Evolutionary conservation across 2,888 invertebrate genomes (phyloP).

Genomic region (Malthinus seriepunctatus): DNA sequence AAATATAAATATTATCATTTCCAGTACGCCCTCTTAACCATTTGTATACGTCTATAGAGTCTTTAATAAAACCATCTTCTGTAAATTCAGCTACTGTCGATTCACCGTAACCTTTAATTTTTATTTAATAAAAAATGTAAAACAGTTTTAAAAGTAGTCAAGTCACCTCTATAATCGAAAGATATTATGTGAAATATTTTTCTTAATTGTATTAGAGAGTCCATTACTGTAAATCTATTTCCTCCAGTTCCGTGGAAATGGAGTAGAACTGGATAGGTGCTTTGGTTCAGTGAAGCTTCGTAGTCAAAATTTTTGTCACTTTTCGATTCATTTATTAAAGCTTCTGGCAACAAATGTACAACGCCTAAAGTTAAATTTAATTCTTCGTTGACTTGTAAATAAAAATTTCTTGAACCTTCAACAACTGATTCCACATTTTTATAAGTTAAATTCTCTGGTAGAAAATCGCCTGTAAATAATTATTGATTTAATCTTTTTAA

Average conservation of each 20-base stretch:
- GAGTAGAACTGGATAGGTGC: slow-evolving; percentile 46
- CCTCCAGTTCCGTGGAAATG: slow-evolving; percentile 53
- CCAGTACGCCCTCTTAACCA: slow-evolving; percentile 41
- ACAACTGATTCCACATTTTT: slow-evolving; percentile 55
- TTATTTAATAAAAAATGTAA: not conserved
- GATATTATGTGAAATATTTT: slow-evolving; percentile 52
- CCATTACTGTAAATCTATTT: slow-evolving; percentile 52
- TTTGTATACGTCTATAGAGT: slow-evolving; percentile 46
- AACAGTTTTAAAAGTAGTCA: not conserved
- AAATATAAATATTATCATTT: slow-evolving; percentile 44
- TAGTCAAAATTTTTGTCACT: slow-evolving; percentile 56
- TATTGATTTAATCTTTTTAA: too few species aligned
- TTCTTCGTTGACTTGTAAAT: slow-evolving; percentile 56
- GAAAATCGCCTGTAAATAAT: not conserved
- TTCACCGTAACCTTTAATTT: slow-evolving; percentile 46
- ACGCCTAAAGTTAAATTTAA: slow-evolving; percentile 60
- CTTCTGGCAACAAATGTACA: slow-evolving; percentile 81
- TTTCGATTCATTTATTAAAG: slow-evolving; percentile 58
- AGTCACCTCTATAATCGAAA: slow-evolving; percentile 51
- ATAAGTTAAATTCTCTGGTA: not conserved
- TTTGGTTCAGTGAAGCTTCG: slow-evolving; percentile 58
- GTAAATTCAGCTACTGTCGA: slow-evolving; percentile 42
- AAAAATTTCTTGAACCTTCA: slow-evolving; percentile 68
- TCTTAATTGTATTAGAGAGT: slow-evolving; percentile 74
- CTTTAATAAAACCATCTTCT: slow-evolving; percentile 46